phyloP scores from a whole-genome alignment of 2,113 vertebrate genomes.

The Monarcha castaneiventris region DNA sequence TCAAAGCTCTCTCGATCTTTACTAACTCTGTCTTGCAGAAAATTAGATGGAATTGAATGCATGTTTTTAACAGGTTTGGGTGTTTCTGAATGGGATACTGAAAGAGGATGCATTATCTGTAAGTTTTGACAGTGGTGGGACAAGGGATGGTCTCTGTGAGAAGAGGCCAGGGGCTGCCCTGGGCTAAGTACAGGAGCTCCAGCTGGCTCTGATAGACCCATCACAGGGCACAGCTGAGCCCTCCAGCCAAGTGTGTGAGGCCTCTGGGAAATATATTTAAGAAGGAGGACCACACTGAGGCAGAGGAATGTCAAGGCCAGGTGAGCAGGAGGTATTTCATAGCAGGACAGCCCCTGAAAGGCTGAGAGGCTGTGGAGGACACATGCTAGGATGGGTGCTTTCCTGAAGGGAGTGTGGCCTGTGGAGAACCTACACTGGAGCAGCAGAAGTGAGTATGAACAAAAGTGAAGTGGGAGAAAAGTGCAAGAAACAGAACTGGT shows the following conservation, averaged over 20 bases:
- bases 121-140: background rate
- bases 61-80: background rate
- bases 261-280: background rate
- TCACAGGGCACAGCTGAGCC: background rate
- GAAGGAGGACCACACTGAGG: fast-evolving
- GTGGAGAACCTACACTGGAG: background rate
- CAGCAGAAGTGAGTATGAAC: background rate
- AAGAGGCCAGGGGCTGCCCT: background rate
- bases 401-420: background rate
- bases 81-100: background rate
- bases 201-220: too few species aligned
- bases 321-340: background rate
- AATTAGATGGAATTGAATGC: background rate
- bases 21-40: background rate
- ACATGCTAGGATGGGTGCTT: fast-evolving
- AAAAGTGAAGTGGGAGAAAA: background rate
- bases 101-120: background rate
- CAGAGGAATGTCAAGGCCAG: too few species aligned
- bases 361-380: fast-evolving
- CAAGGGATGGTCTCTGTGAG: background rate
- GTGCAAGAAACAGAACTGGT: background rate
- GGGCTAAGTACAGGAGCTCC: too few species aligned
- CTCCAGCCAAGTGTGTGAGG: background rate
- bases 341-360: background rate
- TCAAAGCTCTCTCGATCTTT: background rate